A percentile compares a stretch with the other conserved stretches of the same genome.
Evolutionary conservation across 92 coral and sea anemone genomes (phyloP).

Genomic region (Porites cylindrica): DNA sequence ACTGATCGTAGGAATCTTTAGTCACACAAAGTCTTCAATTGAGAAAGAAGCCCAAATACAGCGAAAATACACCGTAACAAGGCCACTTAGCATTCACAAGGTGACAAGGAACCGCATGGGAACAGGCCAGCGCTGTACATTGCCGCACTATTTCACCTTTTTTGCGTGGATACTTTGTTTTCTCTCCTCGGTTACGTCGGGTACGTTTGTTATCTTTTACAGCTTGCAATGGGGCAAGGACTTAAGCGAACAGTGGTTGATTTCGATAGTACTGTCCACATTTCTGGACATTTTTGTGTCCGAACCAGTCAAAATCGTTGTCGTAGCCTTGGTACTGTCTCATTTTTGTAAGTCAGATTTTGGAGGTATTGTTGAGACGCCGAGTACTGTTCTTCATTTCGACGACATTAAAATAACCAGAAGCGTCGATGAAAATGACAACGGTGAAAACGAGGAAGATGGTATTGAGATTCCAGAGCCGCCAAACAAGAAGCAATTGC

Average conservation of each 20-base stretch:
- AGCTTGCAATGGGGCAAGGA: slow-evolving; percentile 71
- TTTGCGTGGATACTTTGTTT: slow-evolving; percentile 64
- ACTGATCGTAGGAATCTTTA: slow-evolving; percentile 48
- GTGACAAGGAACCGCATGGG: not conserved
- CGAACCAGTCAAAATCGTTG: slow-evolving; percentile 48
- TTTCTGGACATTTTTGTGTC: slow-evolving; percentile 60
- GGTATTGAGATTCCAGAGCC: slow-evolving; percentile 30
- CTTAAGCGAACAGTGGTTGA: slow-evolving; percentile 60
- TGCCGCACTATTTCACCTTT: slow-evolving; percentile 49
- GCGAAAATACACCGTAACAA: not conserved
- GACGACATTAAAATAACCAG: not conserved
- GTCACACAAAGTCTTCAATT: slow-evolving; percentile 15
- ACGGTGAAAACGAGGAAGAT: not conserved
- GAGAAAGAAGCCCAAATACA: not conserved
- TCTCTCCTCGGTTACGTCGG: slow-evolving; percentile 44
- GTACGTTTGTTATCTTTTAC: slow-evolving; percentile 60
- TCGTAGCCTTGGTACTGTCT: slow-evolving; percentile 28
- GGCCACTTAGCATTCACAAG: slow-evolving; percentile 19
- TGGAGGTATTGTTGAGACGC: not conserved
- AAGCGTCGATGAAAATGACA: not conserved
- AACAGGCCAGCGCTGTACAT: not conserved
- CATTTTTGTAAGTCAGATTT: slow-evolving; percentile 17
- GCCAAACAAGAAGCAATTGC: slow-evolving; percentile 42
- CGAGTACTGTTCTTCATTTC: not conserved
- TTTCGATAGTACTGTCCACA: slow-evolving; percentile 61